phyloP scores from a whole-genome alignment of 2,797 vertebrate species.

The Trematomus bernacchii region DNA sequence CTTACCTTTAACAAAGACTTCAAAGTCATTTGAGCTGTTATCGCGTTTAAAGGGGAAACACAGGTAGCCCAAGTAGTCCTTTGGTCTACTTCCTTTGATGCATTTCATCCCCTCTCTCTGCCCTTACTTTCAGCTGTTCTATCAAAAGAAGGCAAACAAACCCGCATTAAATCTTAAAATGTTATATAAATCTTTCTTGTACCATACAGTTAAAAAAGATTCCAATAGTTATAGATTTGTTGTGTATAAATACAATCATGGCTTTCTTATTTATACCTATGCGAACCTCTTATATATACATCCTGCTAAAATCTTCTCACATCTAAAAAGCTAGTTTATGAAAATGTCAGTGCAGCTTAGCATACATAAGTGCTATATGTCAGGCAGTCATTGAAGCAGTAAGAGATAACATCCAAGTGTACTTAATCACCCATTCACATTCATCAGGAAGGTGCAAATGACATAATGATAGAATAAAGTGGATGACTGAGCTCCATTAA shows the following conservation, averaged over 20 bases:
- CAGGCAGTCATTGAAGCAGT: background rate
- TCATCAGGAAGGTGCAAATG: background rate
- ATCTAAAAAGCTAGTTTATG: background rate
- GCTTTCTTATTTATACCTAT: background rate
- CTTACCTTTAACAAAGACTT: no score
- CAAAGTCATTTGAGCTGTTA: no score
- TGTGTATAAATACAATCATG: background rate
- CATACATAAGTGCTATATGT: background rate
- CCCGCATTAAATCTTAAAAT: background rate
- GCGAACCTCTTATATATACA: background rate
- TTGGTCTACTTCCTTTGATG: no score
- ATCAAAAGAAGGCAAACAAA: no score
- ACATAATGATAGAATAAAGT: constrained; percentile 9
- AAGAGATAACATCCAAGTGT: background rate
- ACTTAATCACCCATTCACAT: constrained; percentile 10
- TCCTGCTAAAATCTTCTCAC: background rate
- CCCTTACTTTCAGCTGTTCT: no score
- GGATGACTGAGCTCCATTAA: constrained; percentile 13
- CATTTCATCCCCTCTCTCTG: no score
- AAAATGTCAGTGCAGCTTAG: background rate
- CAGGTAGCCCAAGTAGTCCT: no score
- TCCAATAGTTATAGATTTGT: background rate
- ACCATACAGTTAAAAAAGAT: background rate
- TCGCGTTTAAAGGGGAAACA: background rate
- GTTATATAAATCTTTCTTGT: background rate